These are phyloP conservation scores for Oreochromis aureus DNA, from an alignment of 2,113 vertebrate species.

Conservation along the genomic window DNA sequence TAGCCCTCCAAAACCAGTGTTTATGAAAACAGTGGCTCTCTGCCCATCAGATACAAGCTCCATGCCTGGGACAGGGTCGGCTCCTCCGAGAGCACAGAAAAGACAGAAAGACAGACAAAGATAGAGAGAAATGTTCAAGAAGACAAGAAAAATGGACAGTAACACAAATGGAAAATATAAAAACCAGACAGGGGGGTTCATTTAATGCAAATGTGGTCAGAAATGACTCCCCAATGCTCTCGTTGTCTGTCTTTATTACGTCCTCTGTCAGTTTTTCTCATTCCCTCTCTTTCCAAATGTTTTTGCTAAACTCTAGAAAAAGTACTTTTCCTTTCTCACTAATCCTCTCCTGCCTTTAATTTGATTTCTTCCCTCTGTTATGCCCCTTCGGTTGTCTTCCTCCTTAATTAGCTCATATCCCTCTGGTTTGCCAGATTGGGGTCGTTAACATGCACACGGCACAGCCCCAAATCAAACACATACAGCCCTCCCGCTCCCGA, in stretches of 20 bases:
- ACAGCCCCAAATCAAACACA: slow-evolving; percentile 54
- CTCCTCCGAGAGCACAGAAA: slow-evolving; percentile 23
- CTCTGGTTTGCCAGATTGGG: slow-evolving; percentile 60
- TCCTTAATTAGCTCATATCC: slow-evolving; percentile 64
- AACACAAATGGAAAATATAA: background rate
- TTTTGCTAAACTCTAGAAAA: slow-evolving; percentile 31
- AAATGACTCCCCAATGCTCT: background rate
- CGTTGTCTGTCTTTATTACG: background rate
- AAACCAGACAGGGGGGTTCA: background rate
- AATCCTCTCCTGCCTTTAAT: slow-evolving; percentile 59
- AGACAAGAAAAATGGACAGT: background rate
- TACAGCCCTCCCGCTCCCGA: background rate
- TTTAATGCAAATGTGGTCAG: slow-evolving; percentile 14
- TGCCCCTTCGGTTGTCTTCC: slow-evolving; percentile 51
- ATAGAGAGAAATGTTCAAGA: background rate
- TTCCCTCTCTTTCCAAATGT: slow-evolving; percentile 4
- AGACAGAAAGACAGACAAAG: slow-evolving; percentile 20
- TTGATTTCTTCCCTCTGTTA: slow-evolving; percentile 57
- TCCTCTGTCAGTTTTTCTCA: background rate
- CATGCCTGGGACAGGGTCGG: slow-evolving; percentile 29
- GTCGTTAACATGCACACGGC: slow-evolving; percentile 45
- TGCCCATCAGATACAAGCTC: slow-evolving; percentile 67
- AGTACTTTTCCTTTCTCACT: slow-evolving; percentile 43
- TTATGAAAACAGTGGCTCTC: slow-evolving; percentile 69
- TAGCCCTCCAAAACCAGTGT: slow-evolving; percentile 58